Evolutionary conservation across 2,797 vertebrate genomes (phyloP).

Genomic region (Gallinago stenura): DNA sequence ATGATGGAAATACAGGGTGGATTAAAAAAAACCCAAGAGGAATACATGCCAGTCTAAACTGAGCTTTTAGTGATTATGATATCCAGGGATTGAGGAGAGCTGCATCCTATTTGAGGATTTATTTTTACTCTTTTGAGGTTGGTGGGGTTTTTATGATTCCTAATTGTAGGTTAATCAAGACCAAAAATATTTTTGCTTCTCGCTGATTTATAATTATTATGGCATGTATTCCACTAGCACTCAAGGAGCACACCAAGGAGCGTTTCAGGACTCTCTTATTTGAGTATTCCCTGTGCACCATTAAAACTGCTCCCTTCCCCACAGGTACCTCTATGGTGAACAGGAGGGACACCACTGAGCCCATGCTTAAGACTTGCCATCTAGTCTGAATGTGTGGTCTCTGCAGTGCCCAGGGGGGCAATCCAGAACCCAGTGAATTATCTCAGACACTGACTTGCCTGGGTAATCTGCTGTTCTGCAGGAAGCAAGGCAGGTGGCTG

Average conservation of each 20-base stretch:
- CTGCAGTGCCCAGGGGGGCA: neutral
- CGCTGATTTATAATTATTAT: neutral
- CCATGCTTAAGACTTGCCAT: neutral
- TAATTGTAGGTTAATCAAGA: neutral
- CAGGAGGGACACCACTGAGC: neutral
- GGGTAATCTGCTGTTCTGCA: neutral
- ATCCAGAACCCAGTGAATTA: neutral
- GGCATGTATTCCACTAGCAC: neutral
- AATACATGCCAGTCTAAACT: neutral
- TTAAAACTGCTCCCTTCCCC: neutral
- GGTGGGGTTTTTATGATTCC: neutral
- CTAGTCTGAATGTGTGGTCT: neutral
- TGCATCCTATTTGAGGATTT: neutral
- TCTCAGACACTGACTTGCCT: neutral
- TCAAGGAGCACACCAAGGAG: neutral
- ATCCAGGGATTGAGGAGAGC: neutral
- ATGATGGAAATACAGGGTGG: neutral
- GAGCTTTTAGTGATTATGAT: neutral
- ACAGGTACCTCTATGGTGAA: accelerated
- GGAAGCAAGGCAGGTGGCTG: neutral
- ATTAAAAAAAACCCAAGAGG: neutral
- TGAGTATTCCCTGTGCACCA: neutral
- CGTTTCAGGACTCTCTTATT: neutral
- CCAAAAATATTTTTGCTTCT: neutral
- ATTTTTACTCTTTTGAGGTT: neutral